Conservation (phyloP, 35 echinoderm and acorn worm species). For the Lytechinus variegatus region DNA sequence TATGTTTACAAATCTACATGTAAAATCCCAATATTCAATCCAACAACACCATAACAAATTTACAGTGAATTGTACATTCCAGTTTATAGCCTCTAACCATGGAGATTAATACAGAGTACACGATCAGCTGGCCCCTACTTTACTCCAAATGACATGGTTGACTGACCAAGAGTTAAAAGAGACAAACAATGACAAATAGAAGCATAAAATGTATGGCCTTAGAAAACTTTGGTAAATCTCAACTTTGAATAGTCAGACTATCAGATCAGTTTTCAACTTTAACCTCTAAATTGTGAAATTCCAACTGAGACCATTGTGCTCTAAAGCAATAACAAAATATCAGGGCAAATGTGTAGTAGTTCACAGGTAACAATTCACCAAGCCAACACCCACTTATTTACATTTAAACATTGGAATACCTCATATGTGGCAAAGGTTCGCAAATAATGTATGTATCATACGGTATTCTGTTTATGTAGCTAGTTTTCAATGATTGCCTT, state of each 20-base stretch:
- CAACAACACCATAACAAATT: background rate
- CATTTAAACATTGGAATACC: background rate
- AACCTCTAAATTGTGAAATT: background rate
- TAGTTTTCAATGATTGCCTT: too few relatives aligned
- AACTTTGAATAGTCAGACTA: background rate
- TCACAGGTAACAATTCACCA: background rate
- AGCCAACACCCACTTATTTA: background rate
- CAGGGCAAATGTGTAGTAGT: background rate
- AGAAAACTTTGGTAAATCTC: background rate
- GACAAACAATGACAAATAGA: constrained; percentile 3
- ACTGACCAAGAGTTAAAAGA: background rate
- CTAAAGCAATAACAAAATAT: background rate
- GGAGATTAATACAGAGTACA: background rate
- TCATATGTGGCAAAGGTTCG: background rate
- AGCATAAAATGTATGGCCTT: background rate
- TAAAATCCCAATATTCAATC: background rate
- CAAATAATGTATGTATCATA: background rate
- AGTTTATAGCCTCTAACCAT: too few relatives aligned
- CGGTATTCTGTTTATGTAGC: too few relatives aligned
- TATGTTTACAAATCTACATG: too few relatives aligned
- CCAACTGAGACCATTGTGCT: background rate
- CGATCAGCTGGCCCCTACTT: background rate
- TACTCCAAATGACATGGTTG: background rate
- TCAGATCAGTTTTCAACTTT: background rate
- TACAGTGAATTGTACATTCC: background rate